Base-by-base conservation (phyloP, 1,140 invertebrate species). In the Cyclina sinensis region DNA sequence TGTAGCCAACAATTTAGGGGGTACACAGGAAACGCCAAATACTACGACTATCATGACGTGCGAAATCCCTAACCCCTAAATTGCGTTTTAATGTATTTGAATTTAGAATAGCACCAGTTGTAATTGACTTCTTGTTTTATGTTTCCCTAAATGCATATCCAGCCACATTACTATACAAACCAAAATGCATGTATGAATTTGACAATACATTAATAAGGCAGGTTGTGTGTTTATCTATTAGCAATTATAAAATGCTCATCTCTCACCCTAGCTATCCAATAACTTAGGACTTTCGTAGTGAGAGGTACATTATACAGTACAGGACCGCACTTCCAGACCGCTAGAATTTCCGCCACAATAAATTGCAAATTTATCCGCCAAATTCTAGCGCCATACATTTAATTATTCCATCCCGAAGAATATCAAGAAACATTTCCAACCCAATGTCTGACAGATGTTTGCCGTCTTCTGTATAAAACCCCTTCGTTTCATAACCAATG, bases 61-160 rank as follows among this genome's bases (percentile, higher is more conserved):
- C 51, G 51, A 54, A 54, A 54, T 54, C 51, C 21, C 51, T 54
- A 54, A n/a, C 51, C 51, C 51, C 51, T 54, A 54, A 54, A 54
- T 54, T 54, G 51, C 51, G 51, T 54, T 54, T 54, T 54, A 14
- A 54, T 54, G 51, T 12, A 54, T 54, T 54, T 54, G 14, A 54
- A n/a, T 54, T 54, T 54, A 18, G 51, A 54, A 54, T 54, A 54
- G 21, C 21, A 18, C 21, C 51, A 18, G 7, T n/a, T n/a, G n/a
- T n/a, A n/a, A n/a, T n/a, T n/a, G n/a, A 18, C 51, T 54, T 54
- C 21, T 54, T 54, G 51, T 54, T 18, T 18, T 43, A 7, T 18
- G 21, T 11, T 54, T 54, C 7, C 51, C 3, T 54, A 18, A n/a
- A 12, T 18, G 51, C 21, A 54, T 18, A 54, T 54, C 14, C 43